Base-by-base conservation (phyloP, 64 coral and sea anemone genomes). In the Stichodactyla mertensii region DNA sequence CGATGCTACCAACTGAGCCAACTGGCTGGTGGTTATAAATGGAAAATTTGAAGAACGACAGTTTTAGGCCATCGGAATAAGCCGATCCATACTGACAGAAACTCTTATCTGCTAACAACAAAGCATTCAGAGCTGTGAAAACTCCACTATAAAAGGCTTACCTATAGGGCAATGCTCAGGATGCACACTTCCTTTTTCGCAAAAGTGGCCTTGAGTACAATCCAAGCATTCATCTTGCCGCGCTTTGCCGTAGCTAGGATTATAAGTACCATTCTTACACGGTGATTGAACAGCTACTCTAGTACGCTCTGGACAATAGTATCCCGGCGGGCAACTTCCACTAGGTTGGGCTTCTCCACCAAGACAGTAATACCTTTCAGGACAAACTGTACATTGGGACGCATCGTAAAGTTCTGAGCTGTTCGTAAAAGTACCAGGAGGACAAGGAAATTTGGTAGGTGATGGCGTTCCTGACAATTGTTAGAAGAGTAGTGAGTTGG, bases 381-480 rank as follows among this genome's bases (percentile, higher is more conserved):
- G 77, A 79, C 97, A 99, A 10, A 16, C 74, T 52, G 91, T 89
- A 88, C 97, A 99, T 51, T 99, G 93, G 16, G 93, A 92, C 4
- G 97, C 93, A 79, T 94, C 86, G 64, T 87, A 95, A 57, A 99
- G 91, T 51, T 99, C 97, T 82, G 97, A 95, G 57, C 93, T 92
- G 79, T 1, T 91, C 2, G 97, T 94, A 71, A 79, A 99, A 16
- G 93, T 99, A 57, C 97, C 97, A 84, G 97, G 97, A 67, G 85
- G 93, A 69, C 97, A 99, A 16, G 97, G 97, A 61, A 92, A 99
- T 58, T 99, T 99, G 19, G 97, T 99, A 55, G 97, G 93, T 55
- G 97, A 95, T 11, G 93, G 88, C 24, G 97, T 99, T 28, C 97
- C 97, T 99, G 61, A 60, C 22, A 22, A 81, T 6, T 1, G 7